These are phyloP conservation scores for Megalurothrips usitatus DNA, from an alignment of 2,888 invertebrate genomes.

Conservation along the genomic window DNA sequence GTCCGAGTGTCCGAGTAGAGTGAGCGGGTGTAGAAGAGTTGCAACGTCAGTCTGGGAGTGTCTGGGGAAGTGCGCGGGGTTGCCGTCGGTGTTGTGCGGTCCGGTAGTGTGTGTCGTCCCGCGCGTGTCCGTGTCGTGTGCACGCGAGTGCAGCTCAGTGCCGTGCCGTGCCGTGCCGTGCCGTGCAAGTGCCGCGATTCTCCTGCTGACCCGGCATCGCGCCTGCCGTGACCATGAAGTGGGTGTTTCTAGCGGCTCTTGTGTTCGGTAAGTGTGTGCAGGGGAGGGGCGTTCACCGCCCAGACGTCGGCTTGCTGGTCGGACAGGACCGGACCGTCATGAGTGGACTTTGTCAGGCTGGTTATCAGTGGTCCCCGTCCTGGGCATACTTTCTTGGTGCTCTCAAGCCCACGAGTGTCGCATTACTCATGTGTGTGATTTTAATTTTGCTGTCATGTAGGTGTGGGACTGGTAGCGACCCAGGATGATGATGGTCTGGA, in stretches of 20 bases:
- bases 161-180: neutral
- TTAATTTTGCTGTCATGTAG: neutral
- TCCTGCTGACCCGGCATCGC: neutral
- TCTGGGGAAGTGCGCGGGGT: neutral
- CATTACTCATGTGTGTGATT: neutral
- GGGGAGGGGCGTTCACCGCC: neutral
- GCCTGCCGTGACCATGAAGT: neutral
- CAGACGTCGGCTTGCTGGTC: neutral
- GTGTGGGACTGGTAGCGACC: neutral
- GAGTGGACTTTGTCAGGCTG: neutral
- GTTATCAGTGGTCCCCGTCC: neutral
- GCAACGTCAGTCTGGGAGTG: constrained; percentile 13
- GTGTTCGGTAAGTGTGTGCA: neutral
- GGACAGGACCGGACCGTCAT: neutral
- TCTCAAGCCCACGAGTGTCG: neutral
- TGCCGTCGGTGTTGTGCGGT: neutral
- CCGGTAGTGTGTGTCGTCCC: neutral
- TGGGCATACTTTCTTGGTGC: neutral
- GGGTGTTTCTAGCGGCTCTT: neutral
- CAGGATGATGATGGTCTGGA: neutral
- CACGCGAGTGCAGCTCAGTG: no score
- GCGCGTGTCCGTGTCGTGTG: neutral
- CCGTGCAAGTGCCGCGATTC: neutral
- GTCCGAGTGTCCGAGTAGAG: neutral
- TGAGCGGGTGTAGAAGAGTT: neutral